Conservation (phyloP, 1,140 invertebrate genomes). For the Penaeus indicus region DNA sequence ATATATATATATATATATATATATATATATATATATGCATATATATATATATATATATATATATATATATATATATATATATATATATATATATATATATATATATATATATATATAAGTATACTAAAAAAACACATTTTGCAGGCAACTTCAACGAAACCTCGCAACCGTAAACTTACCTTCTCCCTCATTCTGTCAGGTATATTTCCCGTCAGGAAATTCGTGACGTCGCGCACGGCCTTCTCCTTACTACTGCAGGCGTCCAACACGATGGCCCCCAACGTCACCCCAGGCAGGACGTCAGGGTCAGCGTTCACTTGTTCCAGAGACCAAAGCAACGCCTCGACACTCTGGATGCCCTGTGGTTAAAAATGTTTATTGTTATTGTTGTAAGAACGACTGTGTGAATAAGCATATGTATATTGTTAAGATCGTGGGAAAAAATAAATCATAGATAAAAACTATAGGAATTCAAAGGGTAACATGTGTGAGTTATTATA, state of each 20-base stretch:
- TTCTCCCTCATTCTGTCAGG: constrained; percentile 49
- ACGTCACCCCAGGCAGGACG: constrained; percentile 46
- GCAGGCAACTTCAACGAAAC: no score
- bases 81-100: no score
- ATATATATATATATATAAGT: background rate
- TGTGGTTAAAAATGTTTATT: background rate
- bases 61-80: no score
- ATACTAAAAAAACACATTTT: background rate
- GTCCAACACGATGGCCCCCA: constrained; percentile 48
- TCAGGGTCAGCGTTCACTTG: constrained; percentile 43
- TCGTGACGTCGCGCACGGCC: constrained; percentile 45
- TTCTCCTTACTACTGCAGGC: constrained; percentile 51
- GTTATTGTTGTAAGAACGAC: no score
- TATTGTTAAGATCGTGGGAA: no score
- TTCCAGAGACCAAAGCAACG: constrained; percentile 47
- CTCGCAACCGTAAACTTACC: background rate
- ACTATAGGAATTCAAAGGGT: no score
- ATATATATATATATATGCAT: no score
- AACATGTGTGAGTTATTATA: no score
- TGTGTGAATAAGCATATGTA: no score
- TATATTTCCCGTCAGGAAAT: constrained; percentile 57
- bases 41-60: no score
- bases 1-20: constrained; percentile 14
- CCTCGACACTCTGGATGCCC: constrained; percentile 54
- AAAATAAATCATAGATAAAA: no score